Evolutionary conservation across 2,113 vertebrate species (phyloP).

Genomic region (Oenanthe oenanthe): DNA sequence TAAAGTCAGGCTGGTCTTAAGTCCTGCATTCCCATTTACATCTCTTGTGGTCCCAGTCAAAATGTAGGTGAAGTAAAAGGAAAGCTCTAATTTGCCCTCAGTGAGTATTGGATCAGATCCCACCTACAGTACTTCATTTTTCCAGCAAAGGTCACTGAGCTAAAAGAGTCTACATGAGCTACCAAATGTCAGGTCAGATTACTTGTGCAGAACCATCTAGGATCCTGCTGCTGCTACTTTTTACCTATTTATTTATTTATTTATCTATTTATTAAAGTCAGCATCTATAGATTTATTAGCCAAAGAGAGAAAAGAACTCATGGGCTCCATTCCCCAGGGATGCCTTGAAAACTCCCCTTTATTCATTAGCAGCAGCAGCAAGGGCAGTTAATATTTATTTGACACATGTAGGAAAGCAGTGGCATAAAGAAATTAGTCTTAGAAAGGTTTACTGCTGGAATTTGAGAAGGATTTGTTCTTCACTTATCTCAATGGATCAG

Average conservation of each 20-base stretch:
- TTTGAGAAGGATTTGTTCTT: background rate
- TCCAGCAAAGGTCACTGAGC: conserved; percentile 24
- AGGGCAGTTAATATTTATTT: background rate
- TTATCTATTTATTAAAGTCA: background rate
- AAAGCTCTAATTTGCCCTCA: background rate
- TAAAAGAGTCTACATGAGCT: background rate
- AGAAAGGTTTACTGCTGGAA: background rate
- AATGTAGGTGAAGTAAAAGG: background rate
- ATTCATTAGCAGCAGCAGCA: background rate
- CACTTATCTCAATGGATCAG: background rate
- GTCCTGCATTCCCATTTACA: background rate
- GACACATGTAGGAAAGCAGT: background rate
- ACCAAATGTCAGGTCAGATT: conserved; percentile 18
- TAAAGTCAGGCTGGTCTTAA: background rate
- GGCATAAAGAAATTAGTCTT: background rate
- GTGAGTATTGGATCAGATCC: background rate
- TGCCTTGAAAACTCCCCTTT: background rate
- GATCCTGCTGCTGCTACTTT: background rate
- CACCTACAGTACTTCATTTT: background rate
- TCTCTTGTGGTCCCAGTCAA: background rate
- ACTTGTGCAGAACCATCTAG: background rate
- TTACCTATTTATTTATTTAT: background rate
- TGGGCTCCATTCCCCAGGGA: background rate
- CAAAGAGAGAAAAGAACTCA: background rate
- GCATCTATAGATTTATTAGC: background rate